phyloP scores from a whole-genome alignment of 2,888 invertebrate species.

The Parnassius smintheus region DNA sequence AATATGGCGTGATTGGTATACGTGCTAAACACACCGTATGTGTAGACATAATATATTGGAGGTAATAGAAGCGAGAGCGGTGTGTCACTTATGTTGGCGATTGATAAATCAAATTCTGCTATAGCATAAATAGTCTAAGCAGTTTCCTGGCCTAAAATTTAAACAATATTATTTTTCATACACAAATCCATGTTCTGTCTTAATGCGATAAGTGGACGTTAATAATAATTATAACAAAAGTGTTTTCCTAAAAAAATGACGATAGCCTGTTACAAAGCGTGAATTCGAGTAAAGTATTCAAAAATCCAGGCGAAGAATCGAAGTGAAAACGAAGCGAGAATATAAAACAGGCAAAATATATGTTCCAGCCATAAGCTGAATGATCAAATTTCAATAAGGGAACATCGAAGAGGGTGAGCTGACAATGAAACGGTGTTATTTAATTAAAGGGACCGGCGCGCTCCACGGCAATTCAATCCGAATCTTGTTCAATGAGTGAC shows the following conservation, averaged over 20 bases:
- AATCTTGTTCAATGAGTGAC: conserved; percentile 5
- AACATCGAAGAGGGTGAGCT: conserved; percentile 23
- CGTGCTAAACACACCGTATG: too few relatives aligned
- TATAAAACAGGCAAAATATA: conserved; percentile 39
- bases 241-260: conserved; percentile 3
- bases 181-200: too few relatives aligned
- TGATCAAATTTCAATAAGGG: conserved; percentile 43
- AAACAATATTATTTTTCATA: too few relatives aligned
- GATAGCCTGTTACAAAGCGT: conserved; percentile 44
- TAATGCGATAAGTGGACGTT: too few relatives aligned
- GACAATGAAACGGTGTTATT: conserved; percentile 35
- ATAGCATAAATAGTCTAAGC: too few relatives aligned
- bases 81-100: too few relatives aligned
- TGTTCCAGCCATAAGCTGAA: conserved; percentile 34
- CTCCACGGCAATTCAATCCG: conserved; percentile 50
- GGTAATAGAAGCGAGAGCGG: too few relatives aligned
- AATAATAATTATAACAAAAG: not conserved
- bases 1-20: too few relatives aligned
- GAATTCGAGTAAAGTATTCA: conserved; percentile 44
- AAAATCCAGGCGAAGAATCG: conserved; percentile 34
- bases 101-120: too few relatives aligned
- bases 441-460: conserved; percentile 20
- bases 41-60: too few relatives aligned
- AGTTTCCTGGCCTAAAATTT: too few relatives aligned
- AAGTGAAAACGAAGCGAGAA: conserved; percentile 34